phyloP scores from a whole-genome alignment of 2,113 vertebrate species.

The Andinoacara biseriatus region DNA sequence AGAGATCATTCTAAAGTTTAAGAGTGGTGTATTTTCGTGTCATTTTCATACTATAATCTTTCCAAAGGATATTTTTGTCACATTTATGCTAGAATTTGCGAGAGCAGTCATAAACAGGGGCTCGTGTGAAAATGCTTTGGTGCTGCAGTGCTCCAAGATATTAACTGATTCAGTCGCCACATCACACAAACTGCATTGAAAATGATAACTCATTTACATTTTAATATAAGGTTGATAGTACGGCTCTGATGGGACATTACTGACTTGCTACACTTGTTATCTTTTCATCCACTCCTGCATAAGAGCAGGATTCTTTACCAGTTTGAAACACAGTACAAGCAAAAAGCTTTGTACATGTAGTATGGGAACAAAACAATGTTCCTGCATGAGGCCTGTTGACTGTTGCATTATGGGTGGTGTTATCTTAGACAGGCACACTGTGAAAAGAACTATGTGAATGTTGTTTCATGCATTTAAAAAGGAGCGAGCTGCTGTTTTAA shows the following conservation, averaged over 20 bases:
- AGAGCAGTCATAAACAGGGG: background rate
- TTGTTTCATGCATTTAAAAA: conserved; percentile 1
- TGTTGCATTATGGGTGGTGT: background rate
- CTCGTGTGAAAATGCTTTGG: background rate
- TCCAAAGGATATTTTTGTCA: background rate
- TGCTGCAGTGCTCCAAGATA: background rate
- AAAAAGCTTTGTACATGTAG: background rate
- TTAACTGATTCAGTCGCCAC: background rate
- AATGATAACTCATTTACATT: too few species aligned
- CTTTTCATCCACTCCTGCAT: too few species aligned
- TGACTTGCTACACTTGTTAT: too few species aligned
- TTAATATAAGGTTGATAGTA: too few species aligned
- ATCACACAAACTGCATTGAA: too few species aligned
- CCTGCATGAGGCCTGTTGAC: background rate
- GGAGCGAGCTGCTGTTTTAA: background rate
- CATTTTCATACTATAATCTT: background rate
- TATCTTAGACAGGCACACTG: background rate
- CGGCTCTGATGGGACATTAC: too few species aligned
- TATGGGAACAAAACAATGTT: background rate
- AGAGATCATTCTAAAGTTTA: background rate
- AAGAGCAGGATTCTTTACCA: background rate
- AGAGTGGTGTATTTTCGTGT: background rate
- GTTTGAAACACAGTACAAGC: background rate
- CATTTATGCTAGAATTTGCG: background rate
- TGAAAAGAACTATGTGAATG: background rate